phyloP scores from a whole-genome alignment of 2,888 invertebrate species.

The Chloroclysta siterata region DNA sequence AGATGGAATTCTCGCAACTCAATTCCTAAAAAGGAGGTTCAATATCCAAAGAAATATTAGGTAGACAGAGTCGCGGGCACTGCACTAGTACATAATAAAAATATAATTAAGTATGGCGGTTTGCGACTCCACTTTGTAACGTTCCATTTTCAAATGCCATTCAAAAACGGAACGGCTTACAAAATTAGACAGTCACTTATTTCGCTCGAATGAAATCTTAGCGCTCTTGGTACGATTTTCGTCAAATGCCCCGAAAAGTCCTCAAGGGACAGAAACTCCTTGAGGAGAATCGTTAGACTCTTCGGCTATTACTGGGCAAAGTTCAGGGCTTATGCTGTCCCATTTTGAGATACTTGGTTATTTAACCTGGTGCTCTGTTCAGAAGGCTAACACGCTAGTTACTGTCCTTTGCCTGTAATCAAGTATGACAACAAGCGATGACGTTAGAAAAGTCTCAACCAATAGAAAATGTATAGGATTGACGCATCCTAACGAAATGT shows the following conservation, averaged over 20 bases:
- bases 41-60: no score
- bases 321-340: slow-evolving; percentile 60
- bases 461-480: no score
- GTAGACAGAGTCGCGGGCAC: neutral
- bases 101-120: neutral
- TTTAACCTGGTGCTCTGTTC: slow-evolving; percentile 57
- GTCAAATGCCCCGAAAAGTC: slow-evolving; percentile 30
- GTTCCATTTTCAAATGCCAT: slow-evolving; percentile 23
- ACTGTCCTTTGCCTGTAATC: neutral
- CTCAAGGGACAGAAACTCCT: slow-evolving; percentile 20
- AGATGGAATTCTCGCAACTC: no score
- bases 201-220: slow-evolving; percentile 26
- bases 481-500: no score
- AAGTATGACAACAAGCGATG: no score
- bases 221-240: slow-evolving; percentile 23
- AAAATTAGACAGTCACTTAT: slow-evolving; percentile 37
- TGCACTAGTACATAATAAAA: neutral
- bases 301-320: slow-evolving; percentile 43
- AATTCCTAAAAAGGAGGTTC: no score
- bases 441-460: no score
- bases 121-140: slow-evolving; percentile 4
- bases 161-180: slow-evolving; percentile 23
- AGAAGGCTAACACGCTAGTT: slow-evolving; percentile 12
- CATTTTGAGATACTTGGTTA: slow-evolving; percentile 51
- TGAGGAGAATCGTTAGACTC: slow-evolving; percentile 15